Percentiles rank a stretch among this genome's conserved stretches.
phyloP scores from a whole-genome alignment of 1,140 invertebrate genomes.

The Batillaria attramentaria region DNA sequence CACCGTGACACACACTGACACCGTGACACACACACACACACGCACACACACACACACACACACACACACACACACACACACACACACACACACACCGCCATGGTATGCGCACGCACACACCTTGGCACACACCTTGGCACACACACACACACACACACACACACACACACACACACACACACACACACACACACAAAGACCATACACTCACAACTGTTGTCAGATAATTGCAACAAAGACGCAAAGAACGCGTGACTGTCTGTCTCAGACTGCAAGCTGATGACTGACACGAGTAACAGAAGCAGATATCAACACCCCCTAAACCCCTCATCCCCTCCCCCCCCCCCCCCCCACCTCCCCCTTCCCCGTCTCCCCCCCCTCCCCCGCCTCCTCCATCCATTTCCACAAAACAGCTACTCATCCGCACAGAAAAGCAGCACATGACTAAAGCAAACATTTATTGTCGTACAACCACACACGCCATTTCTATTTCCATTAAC shows the following conservation, averaged over 20 bases:
- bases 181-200: constrained; percentile 16
- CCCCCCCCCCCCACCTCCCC: too few species aligned
- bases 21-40: not conserved
- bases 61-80: not conserved
- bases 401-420: too few species aligned
- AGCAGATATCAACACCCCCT: too few species aligned
- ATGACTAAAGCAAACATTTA: not conserved
- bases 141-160: constrained; percentile 8
- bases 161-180: constrained; percentile 17
- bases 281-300: too few species aligned
- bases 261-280: too few species aligned
- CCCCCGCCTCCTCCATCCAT: too few species aligned
- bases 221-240: too few species aligned
- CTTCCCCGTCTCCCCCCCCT: too few species aligned
- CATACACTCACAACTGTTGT: constrained; percentile 15
- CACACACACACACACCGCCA: not conserved
- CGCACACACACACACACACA: constrained; percentile 12
- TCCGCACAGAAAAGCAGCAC: too few species aligned
- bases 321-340: too few species aligned
- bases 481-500: not conserved
- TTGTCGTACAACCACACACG: not conserved
- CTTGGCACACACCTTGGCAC: not conserved
- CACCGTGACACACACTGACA: not conserved
- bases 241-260: too few species aligned
- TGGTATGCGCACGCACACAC: not conserved